Evolutionary conservation across 2,797 vertebrate species (phyloP).

Genomic region (Ficedula albicollis): DNA sequence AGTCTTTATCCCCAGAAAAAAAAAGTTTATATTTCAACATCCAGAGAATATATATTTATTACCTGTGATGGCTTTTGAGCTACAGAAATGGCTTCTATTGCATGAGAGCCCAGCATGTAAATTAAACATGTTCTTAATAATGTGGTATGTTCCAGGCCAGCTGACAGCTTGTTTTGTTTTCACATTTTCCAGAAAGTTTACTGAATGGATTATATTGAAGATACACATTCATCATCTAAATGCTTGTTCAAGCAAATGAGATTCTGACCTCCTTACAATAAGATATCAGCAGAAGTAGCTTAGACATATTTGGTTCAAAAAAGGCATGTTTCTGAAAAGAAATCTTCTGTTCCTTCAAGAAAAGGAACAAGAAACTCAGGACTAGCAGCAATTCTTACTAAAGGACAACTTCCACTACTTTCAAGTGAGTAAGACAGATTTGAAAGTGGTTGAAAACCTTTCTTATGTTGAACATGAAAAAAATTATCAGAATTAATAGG

Average conservation of each 20-base stretch:
- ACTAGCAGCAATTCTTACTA: not conserved
- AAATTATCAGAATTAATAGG: not conserved
- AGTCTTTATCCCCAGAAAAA: not conserved
- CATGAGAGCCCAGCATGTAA: not conserved
- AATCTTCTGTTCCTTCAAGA: not conserved
- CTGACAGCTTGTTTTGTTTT: conserved; percentile 29
- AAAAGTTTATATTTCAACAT: not conserved
- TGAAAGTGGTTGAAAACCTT: not conserved
- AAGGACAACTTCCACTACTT: not conserved
- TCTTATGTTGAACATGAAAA: not conserved
- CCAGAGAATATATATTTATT: not conserved
- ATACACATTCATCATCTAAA: conserved; percentile 15
- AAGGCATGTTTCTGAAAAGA: not conserved
- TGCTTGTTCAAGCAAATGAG: conserved; percentile 48
- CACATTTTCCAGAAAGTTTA: conserved; percentile 42
- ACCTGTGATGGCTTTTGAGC: not conserved
- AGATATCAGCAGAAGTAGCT: conserved; percentile 1
- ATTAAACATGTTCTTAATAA: not conserved
- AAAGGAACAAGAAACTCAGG: not conserved
- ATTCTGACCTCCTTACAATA: conserved; percentile 34
- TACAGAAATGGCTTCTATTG: not conserved
- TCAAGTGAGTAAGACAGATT: not conserved
- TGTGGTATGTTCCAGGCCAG: not conserved
- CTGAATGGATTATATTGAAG: conserved; percentile 32
- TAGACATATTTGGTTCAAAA: conserved; percentile 37